Evolutionary conservation across 1,140 invertebrate genomes (phyloP).

Genomic region (Lepidotrigona ventralis): DNA sequence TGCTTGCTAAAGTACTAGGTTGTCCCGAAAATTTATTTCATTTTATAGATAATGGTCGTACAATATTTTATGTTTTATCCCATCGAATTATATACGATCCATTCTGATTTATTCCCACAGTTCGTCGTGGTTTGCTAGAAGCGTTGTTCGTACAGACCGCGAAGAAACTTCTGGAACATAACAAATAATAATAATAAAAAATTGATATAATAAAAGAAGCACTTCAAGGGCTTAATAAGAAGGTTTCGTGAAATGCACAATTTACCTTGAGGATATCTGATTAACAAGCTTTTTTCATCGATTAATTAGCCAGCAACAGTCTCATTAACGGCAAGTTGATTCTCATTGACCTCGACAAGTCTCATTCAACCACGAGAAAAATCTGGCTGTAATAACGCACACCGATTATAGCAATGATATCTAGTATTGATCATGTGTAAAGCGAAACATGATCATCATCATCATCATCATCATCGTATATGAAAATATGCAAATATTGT

Average conservation of each 20-base stretch:
- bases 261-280: background rate
- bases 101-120: too few relatives aligned
- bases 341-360: constrained; percentile 15
- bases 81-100: too few relatives aligned
- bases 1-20: too few relatives aligned
- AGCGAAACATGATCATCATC: background rate
- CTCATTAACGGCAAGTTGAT: constrained; percentile 14
- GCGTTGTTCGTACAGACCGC: too few relatives aligned
- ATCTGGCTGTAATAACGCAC: background rate
- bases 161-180: too few relatives aligned
- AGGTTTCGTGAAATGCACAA: background rate
- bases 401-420: background rate
- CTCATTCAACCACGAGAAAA: background rate
- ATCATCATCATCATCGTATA: background rate
- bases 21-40: too few relatives aligned
- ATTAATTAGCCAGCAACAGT: constrained; percentile 15
- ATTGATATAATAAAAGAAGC: too few relatives aligned
- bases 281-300: background rate
- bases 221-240: background rate
- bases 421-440: background rate
- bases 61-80: too few relatives aligned
- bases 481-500: background rate
- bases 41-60: too few relatives aligned
- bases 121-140: too few relatives aligned
- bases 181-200: too few relatives aligned